These are phyloP conservation scores for Copidosoma floridanum DNA, from an alignment of 1,140 invertebrate genomes.

Conservation along the genomic window DNA sequence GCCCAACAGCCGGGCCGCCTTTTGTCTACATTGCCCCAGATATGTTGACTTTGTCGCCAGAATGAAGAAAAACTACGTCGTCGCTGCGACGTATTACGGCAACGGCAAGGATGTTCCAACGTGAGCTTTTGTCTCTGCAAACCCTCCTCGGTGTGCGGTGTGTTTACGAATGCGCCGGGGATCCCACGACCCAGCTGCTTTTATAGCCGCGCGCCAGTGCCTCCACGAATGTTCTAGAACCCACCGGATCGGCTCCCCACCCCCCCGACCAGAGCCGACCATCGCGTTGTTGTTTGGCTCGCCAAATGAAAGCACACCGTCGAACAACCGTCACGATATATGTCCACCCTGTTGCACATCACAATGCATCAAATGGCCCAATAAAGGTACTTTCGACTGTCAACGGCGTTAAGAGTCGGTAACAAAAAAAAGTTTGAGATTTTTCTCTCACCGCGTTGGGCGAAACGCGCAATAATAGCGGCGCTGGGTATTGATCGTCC, in stretches of 20 bases:
- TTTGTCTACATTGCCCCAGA: constrained; percentile 49
- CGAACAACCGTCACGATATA: too few relatives aligned
- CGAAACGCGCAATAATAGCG: too few relatives aligned
- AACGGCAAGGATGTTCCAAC: too few relatives aligned
- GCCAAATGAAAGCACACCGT: not conserved
- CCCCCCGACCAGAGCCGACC: constrained; percentile 18
- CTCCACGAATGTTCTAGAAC: constrained; percentile 41
- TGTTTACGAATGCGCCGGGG: constrained; percentile 49
- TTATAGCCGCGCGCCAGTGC: constrained; percentile 40
- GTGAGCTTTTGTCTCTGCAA: constrained; percentile 37
- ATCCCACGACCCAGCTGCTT: constrained; percentile 34
- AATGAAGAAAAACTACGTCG: constrained; percentile 18
- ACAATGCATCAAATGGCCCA: too few relatives aligned
- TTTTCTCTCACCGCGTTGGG: too few relatives aligned
- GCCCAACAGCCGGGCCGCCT: constrained; percentile 36
- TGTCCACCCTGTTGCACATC: too few relatives aligned
- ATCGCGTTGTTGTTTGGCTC: constrained; percentile 16
- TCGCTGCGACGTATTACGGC: constrained; percentile 36
- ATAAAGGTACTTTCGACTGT: too few relatives aligned
- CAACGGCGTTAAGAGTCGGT: too few relatives aligned
- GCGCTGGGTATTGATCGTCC: constrained; percentile 7
- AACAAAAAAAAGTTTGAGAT: too few relatives aligned
- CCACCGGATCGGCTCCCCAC: constrained; percentile 37
- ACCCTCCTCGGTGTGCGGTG: constrained; percentile 36
- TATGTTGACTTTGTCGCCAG: constrained; percentile 29